phyloP scores from a whole-genome alignment of 1,140 invertebrate species.

The Micrasema minimum region DNA sequence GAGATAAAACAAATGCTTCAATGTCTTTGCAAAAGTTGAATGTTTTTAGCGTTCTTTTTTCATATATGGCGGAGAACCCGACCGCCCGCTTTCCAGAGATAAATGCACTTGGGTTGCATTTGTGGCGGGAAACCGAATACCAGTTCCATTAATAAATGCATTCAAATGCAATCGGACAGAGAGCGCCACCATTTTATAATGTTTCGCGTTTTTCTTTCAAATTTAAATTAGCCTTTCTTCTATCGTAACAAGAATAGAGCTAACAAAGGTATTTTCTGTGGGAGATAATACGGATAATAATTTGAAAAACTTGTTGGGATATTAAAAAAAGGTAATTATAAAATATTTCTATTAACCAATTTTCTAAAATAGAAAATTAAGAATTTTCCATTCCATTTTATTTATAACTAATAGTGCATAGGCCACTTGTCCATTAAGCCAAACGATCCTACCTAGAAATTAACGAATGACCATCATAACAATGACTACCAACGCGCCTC shows the following conservation, averaged over 20 bases:
- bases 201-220: slow-evolving; percentile 8
- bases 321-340: no score
- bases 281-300: no score
- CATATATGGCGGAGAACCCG: neutral
- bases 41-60: neutral
- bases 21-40: slow-evolving; percentile 5
- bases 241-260: neutral
- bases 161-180: slow-evolving; percentile 34
- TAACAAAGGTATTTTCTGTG: no score
- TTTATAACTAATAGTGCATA: no score
- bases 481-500: no score
- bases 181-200: slow-evolving; percentile 12
- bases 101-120: neutral
- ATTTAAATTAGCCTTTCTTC: slow-evolving; percentile 21
- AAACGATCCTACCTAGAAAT: no score
- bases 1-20: slow-evolving; percentile 21
- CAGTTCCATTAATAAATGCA: slow-evolving; percentile 33
- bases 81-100: neutral
- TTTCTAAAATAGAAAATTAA: no score
- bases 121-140: slow-evolving; percentile 11
- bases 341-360: no score
- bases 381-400: no score
- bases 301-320: no score
- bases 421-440: no score
- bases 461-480: no score